phyloP scores from a whole-genome alignment of 2,797 vertebrate species.

The Liasis olivaceus region DNA sequence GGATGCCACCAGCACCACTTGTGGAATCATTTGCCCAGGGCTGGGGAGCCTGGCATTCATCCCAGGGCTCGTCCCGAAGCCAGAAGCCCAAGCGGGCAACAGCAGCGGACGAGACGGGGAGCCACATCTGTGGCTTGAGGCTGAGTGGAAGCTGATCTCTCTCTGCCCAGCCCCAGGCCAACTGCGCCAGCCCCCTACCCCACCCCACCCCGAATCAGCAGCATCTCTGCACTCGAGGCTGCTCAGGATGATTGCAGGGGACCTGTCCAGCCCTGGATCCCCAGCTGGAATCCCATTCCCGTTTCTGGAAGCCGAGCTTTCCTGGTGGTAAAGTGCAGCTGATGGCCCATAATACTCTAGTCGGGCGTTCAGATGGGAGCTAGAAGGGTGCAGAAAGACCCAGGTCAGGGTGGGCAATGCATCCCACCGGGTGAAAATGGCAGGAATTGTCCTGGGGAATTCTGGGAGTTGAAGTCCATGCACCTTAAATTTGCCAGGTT shows the following conservation, averaged over 20 bases:
- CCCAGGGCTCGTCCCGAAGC: not conserved
- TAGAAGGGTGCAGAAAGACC: not conserved
- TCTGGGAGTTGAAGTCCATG: not conserved
- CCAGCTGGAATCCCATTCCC: not conserved
- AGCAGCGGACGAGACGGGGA: not conserved
- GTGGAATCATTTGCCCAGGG: not conserved
- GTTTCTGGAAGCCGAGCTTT: not conserved
- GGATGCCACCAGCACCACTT: not conserved
- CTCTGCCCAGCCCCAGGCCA: not conserved
- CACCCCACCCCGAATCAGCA: not conserved
- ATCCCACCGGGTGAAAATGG: not conserved
- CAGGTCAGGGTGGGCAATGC: not conserved
- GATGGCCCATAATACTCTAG: not conserved
- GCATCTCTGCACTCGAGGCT: not conserved
- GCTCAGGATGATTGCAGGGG: not conserved
- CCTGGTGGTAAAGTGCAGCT: not conserved
- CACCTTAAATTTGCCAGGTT: not conserved
- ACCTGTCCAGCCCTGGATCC: not conserved
- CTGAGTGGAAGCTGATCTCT: not conserved
- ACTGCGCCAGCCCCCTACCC: not conserved
- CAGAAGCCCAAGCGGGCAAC: not conserved
- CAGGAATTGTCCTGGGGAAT: not conserved
- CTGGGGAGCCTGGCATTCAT: not conserved
- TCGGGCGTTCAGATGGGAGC: not conserved
- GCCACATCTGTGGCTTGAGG: no score